phyloP scores from a whole-genome alignment of 23 tunicate species.

The Botrylloides violaceus region DNA sequence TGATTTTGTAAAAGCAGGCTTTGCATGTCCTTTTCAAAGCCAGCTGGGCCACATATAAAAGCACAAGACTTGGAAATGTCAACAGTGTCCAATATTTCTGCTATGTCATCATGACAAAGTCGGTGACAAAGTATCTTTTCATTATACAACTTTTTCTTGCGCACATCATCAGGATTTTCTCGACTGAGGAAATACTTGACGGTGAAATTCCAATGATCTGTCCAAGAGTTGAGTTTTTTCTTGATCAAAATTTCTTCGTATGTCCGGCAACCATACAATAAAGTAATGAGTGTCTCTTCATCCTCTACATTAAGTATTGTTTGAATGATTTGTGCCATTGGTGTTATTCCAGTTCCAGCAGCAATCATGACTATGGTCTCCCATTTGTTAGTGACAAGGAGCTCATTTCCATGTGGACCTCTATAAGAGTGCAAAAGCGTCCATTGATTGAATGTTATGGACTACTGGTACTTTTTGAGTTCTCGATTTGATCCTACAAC shows the following conservation, averaged over 20 bases:
- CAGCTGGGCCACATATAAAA: constrained; percentile 5
- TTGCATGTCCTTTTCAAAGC: neutral
- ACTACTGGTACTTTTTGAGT: no score
- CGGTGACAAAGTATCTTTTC: constrained; percentile 1
- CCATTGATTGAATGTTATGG: no score
- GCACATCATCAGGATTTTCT: neutral
- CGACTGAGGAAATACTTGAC: constrained; percentile 15
- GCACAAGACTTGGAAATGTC: neutral
- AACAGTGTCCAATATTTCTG: neutral
- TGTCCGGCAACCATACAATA: constrained; percentile 7
- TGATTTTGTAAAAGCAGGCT: neutral
- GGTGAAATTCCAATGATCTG: constrained; percentile 24
- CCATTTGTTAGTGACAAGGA: constrained; percentile 4
- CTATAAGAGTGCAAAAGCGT: neutral
- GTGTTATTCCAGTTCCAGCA: constrained; percentile 29
- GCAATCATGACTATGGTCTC: constrained; percentile 4
- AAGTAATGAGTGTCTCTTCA: constrained; percentile 6
- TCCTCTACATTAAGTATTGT: constrained; percentile 2
- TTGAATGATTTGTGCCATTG: constrained; percentile 8
- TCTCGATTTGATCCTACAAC: no score
- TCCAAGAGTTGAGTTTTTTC: constrained; percentile 5
- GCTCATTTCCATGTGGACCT: constrained; percentile 8
- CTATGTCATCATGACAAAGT: neutral
- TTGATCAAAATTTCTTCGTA: constrained; percentile 21
- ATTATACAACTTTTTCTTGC: neutral